Conservation (phyloP, 2,888 invertebrate species). For the Spisula subtruncata region DNA sequence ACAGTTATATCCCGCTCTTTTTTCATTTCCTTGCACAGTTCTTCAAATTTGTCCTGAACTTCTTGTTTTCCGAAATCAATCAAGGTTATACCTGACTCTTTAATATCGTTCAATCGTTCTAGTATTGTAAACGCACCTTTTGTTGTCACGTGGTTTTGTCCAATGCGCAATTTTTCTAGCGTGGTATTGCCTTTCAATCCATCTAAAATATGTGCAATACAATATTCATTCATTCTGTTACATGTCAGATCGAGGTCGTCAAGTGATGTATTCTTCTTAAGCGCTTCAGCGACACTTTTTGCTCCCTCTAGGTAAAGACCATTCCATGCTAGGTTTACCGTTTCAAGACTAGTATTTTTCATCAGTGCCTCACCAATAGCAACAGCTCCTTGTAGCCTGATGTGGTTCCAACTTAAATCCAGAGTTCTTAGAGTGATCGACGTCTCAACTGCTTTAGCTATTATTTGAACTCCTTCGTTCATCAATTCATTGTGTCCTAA, state of each 20-base stretch:
- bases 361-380: slow-evolving; percentile 78
- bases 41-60: slow-evolving; percentile 70
- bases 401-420: slow-evolving; percentile 84
- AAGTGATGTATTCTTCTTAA: slow-evolving; percentile 76
- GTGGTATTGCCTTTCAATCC: slow-evolving; percentile 79
- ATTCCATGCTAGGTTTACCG: slow-evolving; percentile 82
- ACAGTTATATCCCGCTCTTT: slow-evolving; percentile 64
- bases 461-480: slow-evolving; percentile 74
- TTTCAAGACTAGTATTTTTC: slow-evolving; percentile 74
- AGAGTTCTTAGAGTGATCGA: slow-evolving; percentile 66
- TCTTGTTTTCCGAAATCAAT: slow-evolving; percentile 73
- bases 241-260: slow-evolving; percentile 80
- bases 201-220: slow-evolving; percentile 76
- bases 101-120: slow-evolving; percentile 60
- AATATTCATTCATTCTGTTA: slow-evolving; percentile 79
- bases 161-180: slow-evolving; percentile 69
- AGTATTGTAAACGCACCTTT: slow-evolving; percentile 66
- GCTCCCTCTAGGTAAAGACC: slow-evolving; percentile 81
- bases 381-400: slow-evolving; percentile 78
- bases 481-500: slow-evolving; percentile 78
- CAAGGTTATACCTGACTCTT: slow-evolving; percentile 59
- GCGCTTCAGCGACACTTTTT: slow-evolving; percentile 73
- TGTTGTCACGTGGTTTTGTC: slow-evolving; percentile 71
- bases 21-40: slow-evolving; percentile 55
- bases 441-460: slow-evolving; percentile 62